These are phyloP conservation scores for Rhabdomys pumilio DNA, from an alignment of 2,797 vertebrate genomes.

Conservation along the genomic window DNA sequence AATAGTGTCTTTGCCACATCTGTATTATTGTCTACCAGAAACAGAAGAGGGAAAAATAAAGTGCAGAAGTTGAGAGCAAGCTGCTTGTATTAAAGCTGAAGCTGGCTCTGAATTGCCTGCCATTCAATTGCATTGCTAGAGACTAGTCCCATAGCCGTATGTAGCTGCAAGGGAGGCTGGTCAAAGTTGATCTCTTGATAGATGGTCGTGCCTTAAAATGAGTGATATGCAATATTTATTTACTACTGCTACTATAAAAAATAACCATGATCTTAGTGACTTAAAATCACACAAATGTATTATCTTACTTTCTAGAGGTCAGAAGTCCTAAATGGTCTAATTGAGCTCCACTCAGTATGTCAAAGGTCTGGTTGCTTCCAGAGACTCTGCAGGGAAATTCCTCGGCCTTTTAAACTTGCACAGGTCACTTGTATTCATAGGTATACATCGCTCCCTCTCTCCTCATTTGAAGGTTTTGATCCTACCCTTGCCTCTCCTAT, in stretches of 20 bases:
- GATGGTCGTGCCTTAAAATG: conserved; percentile 9
- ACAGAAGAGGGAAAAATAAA: not conserved
- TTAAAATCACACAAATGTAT: not conserved
- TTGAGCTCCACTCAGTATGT: not conserved
- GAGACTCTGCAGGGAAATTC: not conserved
- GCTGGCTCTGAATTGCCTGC: not conserved
- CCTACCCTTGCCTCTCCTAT: not conserved
- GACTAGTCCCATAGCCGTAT: not conserved
- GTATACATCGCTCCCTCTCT: not conserved
- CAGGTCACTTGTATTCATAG: not conserved
- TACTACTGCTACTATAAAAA: conserved; percentile 13
- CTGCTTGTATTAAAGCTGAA: not conserved
- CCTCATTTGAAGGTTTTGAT: not conserved
- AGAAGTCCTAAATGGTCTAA: not conserved
- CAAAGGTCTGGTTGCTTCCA: not conserved
- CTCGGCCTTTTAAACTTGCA: not conserved
- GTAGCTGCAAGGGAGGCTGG: conserved; percentile 12
- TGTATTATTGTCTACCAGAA: not conserved
- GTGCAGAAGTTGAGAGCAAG: not conserved
- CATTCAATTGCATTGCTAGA: not conserved
- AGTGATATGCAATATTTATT: conserved; percentile 11
- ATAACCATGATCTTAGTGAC: too few species aligned
- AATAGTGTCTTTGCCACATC: not conserved
- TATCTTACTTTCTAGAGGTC: not conserved
- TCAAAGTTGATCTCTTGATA: conserved; percentile 22